Evolutionary conservation across 2,113 vertebrate species (phyloP), one percentile per base, ranked within the genome.

Genomic region (Cynocephalus volans): DNA sequence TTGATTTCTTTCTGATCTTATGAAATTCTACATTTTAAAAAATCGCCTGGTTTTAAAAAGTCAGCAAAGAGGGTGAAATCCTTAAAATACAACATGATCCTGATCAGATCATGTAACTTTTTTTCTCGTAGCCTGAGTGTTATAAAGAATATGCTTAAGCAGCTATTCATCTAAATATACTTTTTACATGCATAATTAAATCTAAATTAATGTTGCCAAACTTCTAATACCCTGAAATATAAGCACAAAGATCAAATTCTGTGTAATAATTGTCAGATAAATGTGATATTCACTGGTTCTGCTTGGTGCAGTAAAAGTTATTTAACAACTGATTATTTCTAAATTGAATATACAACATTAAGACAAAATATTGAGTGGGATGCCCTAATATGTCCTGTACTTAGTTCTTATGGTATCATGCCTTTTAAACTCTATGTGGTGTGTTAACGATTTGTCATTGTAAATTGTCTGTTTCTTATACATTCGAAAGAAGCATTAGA

Each of bases 131-230:
- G 60, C 45, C 60, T 92, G 6, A 31, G 31, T 62, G 36, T 81
- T 81, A 81, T 14, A 90, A 89, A 91, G 94, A 95, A 82, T 62
- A 45, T 80, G 33, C 12, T 89, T 88, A 56, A 95, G 9, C 64
- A 70, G 56, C 2, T 93, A 36, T 62, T 18, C 84, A 80, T 87
- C 69, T 89, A 90, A 98, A 54, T 80, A 31, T 15, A 67, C 1
- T 82, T 97, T 76, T 94, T 72, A 81, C 83, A 33, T 84, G 19
- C 56, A 88, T 56, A 92, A 94, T 88, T 90, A 94, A 98, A 95
- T 96, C 48, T 81, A 23, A 92, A 50, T 93, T 56, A 18, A 33
- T 58, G 31, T 93, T 87, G 62, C 41, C 0, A 54, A 82, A 92
- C 79, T 58, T 97, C 76, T 65, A 48, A 33, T 67, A 82, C 36